Evolutionary conservation across 37 sponge, comb jelly and placozoan genomes (phyloP).

Genomic region (Petrosia ficiformis): DNA sequence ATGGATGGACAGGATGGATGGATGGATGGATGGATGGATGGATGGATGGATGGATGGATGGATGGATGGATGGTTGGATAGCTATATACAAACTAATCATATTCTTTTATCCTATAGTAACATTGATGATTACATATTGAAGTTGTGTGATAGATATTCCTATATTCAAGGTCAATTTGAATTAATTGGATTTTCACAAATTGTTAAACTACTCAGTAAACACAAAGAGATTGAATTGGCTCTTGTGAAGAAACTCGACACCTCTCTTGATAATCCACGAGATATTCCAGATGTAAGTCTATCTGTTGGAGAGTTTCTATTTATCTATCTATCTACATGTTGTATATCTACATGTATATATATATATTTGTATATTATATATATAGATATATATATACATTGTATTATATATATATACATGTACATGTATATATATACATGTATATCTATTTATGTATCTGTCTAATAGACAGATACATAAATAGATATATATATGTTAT

Average conservation of each 20-base stretch:
- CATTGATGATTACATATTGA: slow-evolving; percentile 49
- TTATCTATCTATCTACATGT: background rate
- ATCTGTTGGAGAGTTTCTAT: background rate
- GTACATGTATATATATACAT: slow-evolving; percentile 3
- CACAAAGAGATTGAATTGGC: slow-evolving; percentile 44
- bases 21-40: too few relatives aligned
- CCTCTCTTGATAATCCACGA: slow-evolving; percentile 42
- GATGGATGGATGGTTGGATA: too few relatives aligned
- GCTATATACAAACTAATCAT: background rate
- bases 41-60: too few relatives aligned
- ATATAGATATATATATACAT: too few relatives aligned
- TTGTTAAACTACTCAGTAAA: slow-evolving; percentile 54
- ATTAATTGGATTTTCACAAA: slow-evolving; percentile 42
- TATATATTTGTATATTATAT: too few relatives aligned
- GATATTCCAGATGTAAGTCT: slow-evolving; percentile 70
- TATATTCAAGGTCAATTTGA: slow-evolving; percentile 51
- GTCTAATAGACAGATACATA: too few relatives aligned
- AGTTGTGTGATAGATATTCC: slow-evolving; percentile 50
- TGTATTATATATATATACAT: background rate
- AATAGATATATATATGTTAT: too few relatives aligned
- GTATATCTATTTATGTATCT: too few relatives aligned
- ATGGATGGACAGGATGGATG: too few relatives aligned
- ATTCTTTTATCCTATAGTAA: slow-evolving; percentile 21
- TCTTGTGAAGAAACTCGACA: slow-evolving; percentile 47
- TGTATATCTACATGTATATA: background rate